These are phyloP conservation scores for Serrognathus titanus DNA, from an alignment of 2,888 invertebrate genomes.

Conservation along the genomic window DNA sequence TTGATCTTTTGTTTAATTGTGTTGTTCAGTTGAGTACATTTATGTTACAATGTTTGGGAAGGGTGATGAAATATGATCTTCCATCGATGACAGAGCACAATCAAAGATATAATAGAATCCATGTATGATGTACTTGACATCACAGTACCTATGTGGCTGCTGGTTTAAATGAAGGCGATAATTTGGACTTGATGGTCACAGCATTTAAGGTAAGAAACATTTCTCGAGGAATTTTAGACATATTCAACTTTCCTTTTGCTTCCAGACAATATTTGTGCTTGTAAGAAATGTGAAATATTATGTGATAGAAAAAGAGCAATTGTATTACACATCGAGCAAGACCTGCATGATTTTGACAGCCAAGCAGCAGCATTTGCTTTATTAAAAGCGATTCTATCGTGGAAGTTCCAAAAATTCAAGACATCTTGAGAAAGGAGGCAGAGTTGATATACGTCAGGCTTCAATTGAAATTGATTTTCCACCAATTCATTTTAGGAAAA, in stretches of 20 bases:
- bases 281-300: constrained; percentile 76
- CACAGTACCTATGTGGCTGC: constrained; percentile 85
- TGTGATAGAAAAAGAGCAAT: constrained; percentile 66
- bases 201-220: constrained; percentile 73
- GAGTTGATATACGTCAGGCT: constrained; percentile 65
- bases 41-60: constrained; percentile 60
- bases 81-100: constrained; percentile 63
- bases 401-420: constrained; percentile 75
- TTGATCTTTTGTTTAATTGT: constrained; percentile 9
- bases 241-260: background rate
- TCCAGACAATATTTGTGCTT: constrained; percentile 73
- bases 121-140: constrained; percentile 84
- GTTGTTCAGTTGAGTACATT: constrained; percentile 51
- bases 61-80: constrained; percentile 71
- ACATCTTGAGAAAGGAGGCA: constrained; percentile 78
- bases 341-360: constrained; percentile 77
- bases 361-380: constrained; percentile 87
- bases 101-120: constrained; percentile 64
- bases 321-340: constrained; percentile 87
- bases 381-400: constrained; percentile 77
- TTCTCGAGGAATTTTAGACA: background rate
- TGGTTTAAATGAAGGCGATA: constrained; percentile 82
- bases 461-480: constrained; percentile 76
- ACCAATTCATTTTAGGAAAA: constrained; percentile 77
- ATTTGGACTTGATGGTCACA: constrained; percentile 80